Evolutionary conservation across 1,140 invertebrate genomes (phyloP).

Genomic region (Drosophila nasuta): DNA sequence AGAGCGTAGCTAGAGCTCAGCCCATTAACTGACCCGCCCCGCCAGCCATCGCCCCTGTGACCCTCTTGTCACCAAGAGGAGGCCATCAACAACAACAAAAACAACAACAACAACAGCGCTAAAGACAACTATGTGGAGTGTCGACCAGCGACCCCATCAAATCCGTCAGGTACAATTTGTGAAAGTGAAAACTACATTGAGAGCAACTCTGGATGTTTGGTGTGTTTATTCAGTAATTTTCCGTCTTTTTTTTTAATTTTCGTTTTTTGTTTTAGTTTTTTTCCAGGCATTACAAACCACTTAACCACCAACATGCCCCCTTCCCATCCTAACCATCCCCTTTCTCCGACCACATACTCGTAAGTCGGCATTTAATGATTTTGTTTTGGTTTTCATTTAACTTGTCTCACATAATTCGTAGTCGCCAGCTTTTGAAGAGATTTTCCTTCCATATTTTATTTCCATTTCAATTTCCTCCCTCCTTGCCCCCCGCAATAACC

Average conservation of each 20-base stretch:
- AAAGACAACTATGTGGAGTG: conserved; percentile 2
- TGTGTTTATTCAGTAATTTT: conserved; percentile 67
- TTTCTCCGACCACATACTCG: conserved; percentile 1
- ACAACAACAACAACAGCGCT: background rate
- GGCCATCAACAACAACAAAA: background rate
- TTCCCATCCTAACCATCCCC: background rate
- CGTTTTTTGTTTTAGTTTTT: conserved; percentile 22
- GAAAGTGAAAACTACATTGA: conserved; percentile 67
- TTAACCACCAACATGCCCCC: conserved; percentile 14
- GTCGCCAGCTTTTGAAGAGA: conserved; percentile 9
- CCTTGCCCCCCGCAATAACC: background rate
- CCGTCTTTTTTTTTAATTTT: conserved; percentile 51
- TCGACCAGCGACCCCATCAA: conserved; percentile 29
- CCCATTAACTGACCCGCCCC: conserved; percentile 18
- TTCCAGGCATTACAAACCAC: conserved; percentile 40
- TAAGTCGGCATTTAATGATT: conserved; percentile 52
- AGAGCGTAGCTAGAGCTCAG: conserved; percentile 21
- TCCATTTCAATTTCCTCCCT: background rate
- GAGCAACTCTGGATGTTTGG: conserved; percentile 30
- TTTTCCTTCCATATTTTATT: conserved; percentile 23
- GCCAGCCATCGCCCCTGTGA: conserved; percentile 1
- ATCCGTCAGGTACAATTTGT: conserved; percentile 20
- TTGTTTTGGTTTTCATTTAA: conserved; percentile 72
- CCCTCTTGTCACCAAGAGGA: conserved; percentile 2
- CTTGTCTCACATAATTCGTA: conserved; percentile 42